These are phyloP conservation scores for Nomada ferruginata DNA, from an alignment of 2,888 invertebrate species.

Conservation along the genomic window DNA sequence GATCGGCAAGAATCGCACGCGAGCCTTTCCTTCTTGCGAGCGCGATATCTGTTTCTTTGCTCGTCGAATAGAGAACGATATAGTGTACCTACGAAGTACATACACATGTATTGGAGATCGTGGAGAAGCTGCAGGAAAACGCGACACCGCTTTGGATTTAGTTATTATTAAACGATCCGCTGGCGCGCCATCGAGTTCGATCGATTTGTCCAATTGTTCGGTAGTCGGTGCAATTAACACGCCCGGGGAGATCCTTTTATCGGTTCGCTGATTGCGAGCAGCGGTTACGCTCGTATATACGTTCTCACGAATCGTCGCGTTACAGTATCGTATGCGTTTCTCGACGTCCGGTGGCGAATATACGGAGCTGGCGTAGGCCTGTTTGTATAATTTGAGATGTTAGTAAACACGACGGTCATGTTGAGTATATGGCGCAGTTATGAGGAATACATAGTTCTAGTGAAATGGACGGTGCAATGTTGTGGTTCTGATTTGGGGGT, in stretches of 20 bases:
- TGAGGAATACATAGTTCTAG: background rate
- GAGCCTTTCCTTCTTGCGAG: constrained; percentile 51
- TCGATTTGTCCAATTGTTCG: constrained; percentile 44
- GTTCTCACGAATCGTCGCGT: constrained; percentile 3
- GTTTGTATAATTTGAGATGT: constrained; percentile 3
- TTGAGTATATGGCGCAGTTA: background rate
- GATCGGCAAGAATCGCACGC: constrained; percentile 61
- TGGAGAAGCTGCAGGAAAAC: constrained; percentile 44
- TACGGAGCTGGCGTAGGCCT: background rate
- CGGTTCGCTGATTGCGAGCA: constrained; percentile 16
- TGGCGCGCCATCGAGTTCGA: background rate
- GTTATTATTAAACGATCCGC: constrained; percentile 21
- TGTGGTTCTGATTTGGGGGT: background rate
- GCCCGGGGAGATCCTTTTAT: constrained; percentile 32
- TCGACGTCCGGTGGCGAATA: constrained; percentile 16
- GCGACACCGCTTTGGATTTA: background rate
- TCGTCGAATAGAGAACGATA: background rate
- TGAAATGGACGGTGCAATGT: background rate
- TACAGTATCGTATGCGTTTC: background rate
- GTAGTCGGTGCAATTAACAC: constrained; percentile 61
- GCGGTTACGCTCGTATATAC: background rate
- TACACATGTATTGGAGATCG: constrained; percentile 5
- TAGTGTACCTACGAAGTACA: background rate
- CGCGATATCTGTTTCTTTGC: constrained; percentile 51
- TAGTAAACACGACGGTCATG: background rate